Evolutionary conservation across 2,888 invertebrate genomes (phyloP), one percentile per base, ranked within the genome.

Genomic region (Lordiphosa andalusiaca): DNA sequence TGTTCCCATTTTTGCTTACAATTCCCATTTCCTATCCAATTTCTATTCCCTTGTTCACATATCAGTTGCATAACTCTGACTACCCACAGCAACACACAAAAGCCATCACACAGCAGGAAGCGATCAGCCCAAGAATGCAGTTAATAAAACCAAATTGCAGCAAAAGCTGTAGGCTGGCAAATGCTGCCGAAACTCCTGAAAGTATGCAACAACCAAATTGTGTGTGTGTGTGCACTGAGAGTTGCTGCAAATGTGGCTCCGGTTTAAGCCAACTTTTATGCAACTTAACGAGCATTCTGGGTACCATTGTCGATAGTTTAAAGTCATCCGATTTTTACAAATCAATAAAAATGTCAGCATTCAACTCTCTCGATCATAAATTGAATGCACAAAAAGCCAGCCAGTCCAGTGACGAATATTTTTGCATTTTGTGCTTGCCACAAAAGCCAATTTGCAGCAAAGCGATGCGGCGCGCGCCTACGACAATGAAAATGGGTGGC

Each of bases 271-370:
- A 53, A 46, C 67, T 69, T 65, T 60, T 47, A 53, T 54, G 56
- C 46, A 61, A 67, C 63, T 63, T 56, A 61, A 58, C 55, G 53
- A 47, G 48, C 49, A 38, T 44, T 65, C 55, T 13, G 60, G 53
- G 54, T 25, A 23, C 30, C 35, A 37, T 38, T 39, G 38, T 40
- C 13, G 16, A 37, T 25, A 41, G 52, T 71, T 68, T 19, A 40
- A 52, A 64, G 35, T 39, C 39, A 7, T 30, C 9, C 16, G 21
- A 63, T 56, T 64, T 64, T 64, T 60, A 61, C 48, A 78, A 82
- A 76, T 78, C 76, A 75, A 77, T 77, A 77, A 82, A 82, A 72
- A 64, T 38, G 68, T 70, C 80, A 70, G 48, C 49, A 50, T 41
- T 76, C 78, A 75, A 63, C 70, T 37, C 53, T 21, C 42, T 53